These are phyloP conservation scores for Cheilinus undulatus DNA, from an alignment of 2,113 vertebrate genomes.

Conservation along the genomic window DNA sequence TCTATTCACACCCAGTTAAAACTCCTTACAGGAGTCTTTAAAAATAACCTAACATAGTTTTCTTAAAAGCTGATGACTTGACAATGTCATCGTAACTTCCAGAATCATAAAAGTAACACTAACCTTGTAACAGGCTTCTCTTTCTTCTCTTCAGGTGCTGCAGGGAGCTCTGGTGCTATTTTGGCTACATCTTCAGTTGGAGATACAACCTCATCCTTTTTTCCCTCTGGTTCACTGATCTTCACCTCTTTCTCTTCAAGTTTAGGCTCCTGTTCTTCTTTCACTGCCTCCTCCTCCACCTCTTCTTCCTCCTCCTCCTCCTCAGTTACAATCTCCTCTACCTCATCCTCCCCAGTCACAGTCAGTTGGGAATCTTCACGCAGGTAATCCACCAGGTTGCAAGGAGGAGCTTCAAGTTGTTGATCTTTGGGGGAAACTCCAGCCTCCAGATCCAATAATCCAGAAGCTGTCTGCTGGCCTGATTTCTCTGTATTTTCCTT, in stretches of 20 bases:
- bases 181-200: slow-evolving; percentile 5
- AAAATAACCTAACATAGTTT: no score
- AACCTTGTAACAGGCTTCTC: no score
- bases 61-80: no score
- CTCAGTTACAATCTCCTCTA: neutral
- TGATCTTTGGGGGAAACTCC: slow-evolving; percentile 35
- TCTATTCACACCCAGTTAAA: no score
- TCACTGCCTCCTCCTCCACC: slow-evolving; percentile 1
- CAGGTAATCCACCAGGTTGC: slow-evolving; percentile 55
- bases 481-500: slow-evolving; percentile 86
- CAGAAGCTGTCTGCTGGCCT: slow-evolving; percentile 27
- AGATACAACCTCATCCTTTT: slow-evolving; percentile 28
- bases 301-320: slow-evolving; percentile 29
- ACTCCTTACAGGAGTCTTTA: no score
- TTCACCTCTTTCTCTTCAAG: slow-evolving; percentile 32
- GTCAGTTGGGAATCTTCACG: slow-evolving; percentile 53
- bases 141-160: no score
- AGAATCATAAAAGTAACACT: neutral
- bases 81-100: neutral
- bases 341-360: slow-evolving; percentile 26
- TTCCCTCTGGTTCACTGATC: slow-evolving; percentile 5
- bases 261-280: slow-evolving; percentile 30
- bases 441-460: slow-evolving; percentile 46
- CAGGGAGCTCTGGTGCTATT: slow-evolving; percentile 14
- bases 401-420: slow-evolving; percentile 2